Evolutionary conservation across 2,797 vertebrate genomes (phyloP).

Genomic region (Hippopotamyrus pictus): DNA sequence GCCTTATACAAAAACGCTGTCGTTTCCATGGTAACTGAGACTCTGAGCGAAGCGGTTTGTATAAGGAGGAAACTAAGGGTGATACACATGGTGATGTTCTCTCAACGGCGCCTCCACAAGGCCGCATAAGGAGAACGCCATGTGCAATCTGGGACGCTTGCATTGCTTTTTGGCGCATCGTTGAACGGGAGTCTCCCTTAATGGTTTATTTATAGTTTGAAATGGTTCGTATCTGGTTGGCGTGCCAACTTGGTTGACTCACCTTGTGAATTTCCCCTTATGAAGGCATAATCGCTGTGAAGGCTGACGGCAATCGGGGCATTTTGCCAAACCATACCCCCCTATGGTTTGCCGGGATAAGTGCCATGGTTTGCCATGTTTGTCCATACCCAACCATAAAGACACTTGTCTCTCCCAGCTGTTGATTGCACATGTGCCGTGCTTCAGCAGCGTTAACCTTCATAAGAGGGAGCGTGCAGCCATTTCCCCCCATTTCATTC

Average conservation of each 20-base stretch:
- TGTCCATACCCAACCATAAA: constrained; percentile 25
- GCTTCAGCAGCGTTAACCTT: constrained; percentile 15
- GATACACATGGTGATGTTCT: constrained; percentile 47
- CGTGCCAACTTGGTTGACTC: constrained; percentile 35
- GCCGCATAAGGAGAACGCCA: constrained; percentile 50
- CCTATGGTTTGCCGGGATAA: constrained; percentile 41
- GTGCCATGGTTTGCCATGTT: constrained; percentile 28
- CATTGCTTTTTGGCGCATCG: constrained; percentile 65
- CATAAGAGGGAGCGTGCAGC: neutral
- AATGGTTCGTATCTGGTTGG: constrained; percentile 34
- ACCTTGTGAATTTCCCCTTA: constrained; percentile 49
- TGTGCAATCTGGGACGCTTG: constrained; percentile 62
- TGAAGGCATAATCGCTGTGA: constrained; percentile 51
- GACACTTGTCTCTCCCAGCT: neutral
- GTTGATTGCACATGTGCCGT: constrained; percentile 4
- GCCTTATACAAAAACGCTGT: constrained; percentile 60
- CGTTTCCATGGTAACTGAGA: constrained; percentile 44
- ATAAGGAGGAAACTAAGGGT: constrained; percentile 43
- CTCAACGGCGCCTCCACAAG: constrained; percentile 50
- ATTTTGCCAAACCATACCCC: constrained; percentile 47
- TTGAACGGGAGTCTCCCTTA: constrained; percentile 46
- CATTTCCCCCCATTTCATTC: neutral
- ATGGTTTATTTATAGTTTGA: constrained; percentile 44
- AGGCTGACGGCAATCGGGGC: constrained; percentile 24
- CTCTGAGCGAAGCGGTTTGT: constrained; percentile 62